Evolutionary conservation across 2,888 invertebrate species (phyloP).

Genomic region (Drosophila prostipennis): DNA sequence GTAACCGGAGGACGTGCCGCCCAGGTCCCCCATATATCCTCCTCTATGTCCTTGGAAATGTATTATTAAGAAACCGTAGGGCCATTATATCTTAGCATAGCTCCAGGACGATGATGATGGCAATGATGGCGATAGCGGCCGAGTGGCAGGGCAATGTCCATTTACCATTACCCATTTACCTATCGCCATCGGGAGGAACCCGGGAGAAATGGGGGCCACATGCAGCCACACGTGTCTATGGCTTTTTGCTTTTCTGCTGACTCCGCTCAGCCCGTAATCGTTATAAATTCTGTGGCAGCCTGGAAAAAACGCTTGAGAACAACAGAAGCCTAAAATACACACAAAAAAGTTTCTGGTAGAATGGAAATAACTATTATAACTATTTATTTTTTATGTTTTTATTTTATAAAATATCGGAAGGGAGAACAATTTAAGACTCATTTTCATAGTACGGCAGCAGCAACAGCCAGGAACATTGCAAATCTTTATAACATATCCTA

Average conservation of each 20-base stretch:
- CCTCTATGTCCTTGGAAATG: conserved; percentile 22
- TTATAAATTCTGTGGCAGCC: conserved; percentile 26
- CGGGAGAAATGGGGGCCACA: not conserved
- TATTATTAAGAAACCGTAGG: conserved; percentile 60
- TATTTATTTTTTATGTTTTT: no score
- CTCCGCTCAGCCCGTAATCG: conserved; percentile 21
- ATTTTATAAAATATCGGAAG: no score
- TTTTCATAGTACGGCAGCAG: conserved; percentile 6
- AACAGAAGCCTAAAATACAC: conserved; percentile 4
- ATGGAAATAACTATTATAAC: not conserved
- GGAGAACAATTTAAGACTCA: no score
- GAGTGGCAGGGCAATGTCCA: conserved; percentile 33
- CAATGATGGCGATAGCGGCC: conserved; percentile 35
- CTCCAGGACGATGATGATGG: conserved; percentile 25
- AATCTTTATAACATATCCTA: not conserved
- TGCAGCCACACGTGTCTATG: conserved; percentile 45
- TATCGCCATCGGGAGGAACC: conserved; percentile 8
- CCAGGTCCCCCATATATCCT: conserved; percentile 2
- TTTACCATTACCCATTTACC: conserved; percentile 37
- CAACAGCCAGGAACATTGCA: conserved; percentile 1
- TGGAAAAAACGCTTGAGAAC: not conserved
- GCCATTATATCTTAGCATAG: conserved; percentile 50
- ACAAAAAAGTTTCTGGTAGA: conserved; percentile 5
- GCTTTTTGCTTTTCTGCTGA: conserved; percentile 43
- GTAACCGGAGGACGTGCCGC: conserved; percentile 41